Evolutionary conservation across 2,113 vertebrate species (phyloP).

Genomic region (Coptodon rendalli): DNA sequence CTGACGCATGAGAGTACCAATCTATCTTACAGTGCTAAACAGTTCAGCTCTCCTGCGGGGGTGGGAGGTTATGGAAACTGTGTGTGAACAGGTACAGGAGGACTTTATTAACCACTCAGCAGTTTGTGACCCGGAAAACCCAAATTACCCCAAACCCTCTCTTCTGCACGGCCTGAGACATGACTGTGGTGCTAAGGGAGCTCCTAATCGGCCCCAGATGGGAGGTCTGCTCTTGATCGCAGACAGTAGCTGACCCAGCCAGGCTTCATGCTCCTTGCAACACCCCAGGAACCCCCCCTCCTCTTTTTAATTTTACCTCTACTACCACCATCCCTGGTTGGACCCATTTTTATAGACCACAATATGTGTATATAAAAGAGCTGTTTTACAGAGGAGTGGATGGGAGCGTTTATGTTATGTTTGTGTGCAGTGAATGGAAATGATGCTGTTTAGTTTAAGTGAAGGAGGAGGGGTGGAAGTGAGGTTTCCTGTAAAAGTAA

Average conservation of each 20-base stretch:
- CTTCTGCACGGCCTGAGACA: slow-evolving; percentile 42
- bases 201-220: slow-evolving; percentile 71
- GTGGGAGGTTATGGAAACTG: slow-evolving; percentile 45
- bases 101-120: slow-evolving; percentile 74
- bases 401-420: slow-evolving; percentile 37
- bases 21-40: slow-evolving; percentile 46
- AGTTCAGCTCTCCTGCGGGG: slow-evolving; percentile 36
- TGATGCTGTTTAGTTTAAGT: slow-evolving; percentile 19
- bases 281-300: neutral
- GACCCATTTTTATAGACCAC: slow-evolving; percentile 48
- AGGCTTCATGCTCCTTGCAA: slow-evolving; percentile 35
- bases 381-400: slow-evolving; percentile 36
- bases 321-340: slow-evolving; percentile 9
- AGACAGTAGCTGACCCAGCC: slow-evolving; percentile 64
- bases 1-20: slow-evolving; percentile 40
- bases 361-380: slow-evolving; percentile 42
- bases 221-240: slow-evolving; percentile 68
- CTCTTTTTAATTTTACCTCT: slow-evolving; percentile 47
- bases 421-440: slow-evolving; percentile 26
- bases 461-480: neutral
- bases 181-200: slow-evolving; percentile 30
- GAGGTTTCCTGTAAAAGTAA: neutral
- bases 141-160: slow-evolving; percentile 70
- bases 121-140: slow-evolving; percentile 72
- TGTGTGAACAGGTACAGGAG: slow-evolving; percentile 68